Evolutionary conservation across 2,888 invertebrate genomes (phyloP).

Genomic region (Chloroclysta siterata): DNA sequence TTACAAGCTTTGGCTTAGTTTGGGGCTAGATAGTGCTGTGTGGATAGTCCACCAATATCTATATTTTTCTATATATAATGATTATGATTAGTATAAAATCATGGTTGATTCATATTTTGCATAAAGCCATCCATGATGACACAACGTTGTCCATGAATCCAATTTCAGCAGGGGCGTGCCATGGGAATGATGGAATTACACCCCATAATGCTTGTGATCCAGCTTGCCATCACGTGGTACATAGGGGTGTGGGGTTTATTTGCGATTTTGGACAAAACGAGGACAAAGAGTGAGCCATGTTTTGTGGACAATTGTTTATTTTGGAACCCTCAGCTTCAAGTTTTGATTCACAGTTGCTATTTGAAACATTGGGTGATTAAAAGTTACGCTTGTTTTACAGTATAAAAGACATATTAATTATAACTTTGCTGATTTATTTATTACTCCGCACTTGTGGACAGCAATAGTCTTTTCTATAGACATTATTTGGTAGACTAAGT

Average conservation of each 20-base stretch:
- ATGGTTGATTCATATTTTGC: constrained; percentile 26
- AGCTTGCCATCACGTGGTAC: constrained; percentile 31
- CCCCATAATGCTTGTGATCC: constrained; percentile 52
- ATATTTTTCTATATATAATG: no score
- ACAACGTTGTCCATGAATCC: constrained; percentile 65
- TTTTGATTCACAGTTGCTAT: background rate
- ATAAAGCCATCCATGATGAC: constrained; percentile 56
- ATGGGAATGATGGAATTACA: constrained; percentile 62
- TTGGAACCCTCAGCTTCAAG: background rate
- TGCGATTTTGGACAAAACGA: constrained; percentile 18
- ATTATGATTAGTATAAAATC: no score
- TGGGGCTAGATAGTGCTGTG: no score
- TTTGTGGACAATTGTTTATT: constrained; percentile 3
- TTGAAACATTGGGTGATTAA: background rate
- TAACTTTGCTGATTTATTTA: no score
- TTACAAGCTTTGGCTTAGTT: no score
- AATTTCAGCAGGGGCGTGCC: constrained; percentile 59
- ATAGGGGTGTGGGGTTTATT: constrained; percentile 39
- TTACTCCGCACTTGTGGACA: no score
- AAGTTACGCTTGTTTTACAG: no score
- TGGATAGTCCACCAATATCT: no score
- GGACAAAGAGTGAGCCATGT: constrained; percentile 2
- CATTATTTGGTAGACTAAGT: no score
- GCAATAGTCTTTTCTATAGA: no score
- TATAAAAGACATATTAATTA: no score